Base-by-base conservation (phyloP, 1,140 invertebrate genomes). In the Formica exsecta region DNA sequence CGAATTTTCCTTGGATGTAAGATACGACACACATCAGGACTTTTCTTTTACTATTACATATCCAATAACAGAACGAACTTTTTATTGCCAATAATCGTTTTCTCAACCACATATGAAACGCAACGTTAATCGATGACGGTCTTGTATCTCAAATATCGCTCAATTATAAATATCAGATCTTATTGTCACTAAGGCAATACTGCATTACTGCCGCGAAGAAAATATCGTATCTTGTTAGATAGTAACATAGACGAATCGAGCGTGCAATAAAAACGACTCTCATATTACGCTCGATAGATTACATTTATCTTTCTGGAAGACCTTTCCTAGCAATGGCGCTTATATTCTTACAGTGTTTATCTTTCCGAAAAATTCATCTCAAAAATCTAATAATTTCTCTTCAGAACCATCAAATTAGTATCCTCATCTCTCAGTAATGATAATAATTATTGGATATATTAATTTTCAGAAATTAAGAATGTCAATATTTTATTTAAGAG, bases 11-110 rank as follows among this genome's bases (percentile, higher is more conserved):
- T n/a, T 11, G 22, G 8, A 41, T 3, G 22, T 25, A 70, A 59
- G 66, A 48, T 13, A 48, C 66, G 22, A 22, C 32, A 66, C n/a
- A 16, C 76, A 0, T 64, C 13, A 61, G 3, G 6, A 54, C 29
- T 41, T 83, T 83, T 48, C 13, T 6, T 25, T 61, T 29, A 59
- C 32, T 80, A 19, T 11, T 51, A 51, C 13, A 22, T 70, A 2
- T 73, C 38, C 79, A 73, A 74, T 74, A 73, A 61, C 13, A 13
- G 11, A 6, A 59, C 8, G 38, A n/a, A 70, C 44, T 41, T n/a
- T 79, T 70, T 54, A 80, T 70, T 54, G 76, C 62, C 76, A 79
- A 79, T 79, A 79, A 68, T 80, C 32, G 32, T 51, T 19, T 44
- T n/a, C 32, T 29, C 44, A 70, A 44, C 16, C 11, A 68, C 29